Evolutionary conservation across 2,797 vertebrate species (phyloP), one percentile per base, ranked within the genome.

Genomic region (Rhyacichthys aspro): DNA sequence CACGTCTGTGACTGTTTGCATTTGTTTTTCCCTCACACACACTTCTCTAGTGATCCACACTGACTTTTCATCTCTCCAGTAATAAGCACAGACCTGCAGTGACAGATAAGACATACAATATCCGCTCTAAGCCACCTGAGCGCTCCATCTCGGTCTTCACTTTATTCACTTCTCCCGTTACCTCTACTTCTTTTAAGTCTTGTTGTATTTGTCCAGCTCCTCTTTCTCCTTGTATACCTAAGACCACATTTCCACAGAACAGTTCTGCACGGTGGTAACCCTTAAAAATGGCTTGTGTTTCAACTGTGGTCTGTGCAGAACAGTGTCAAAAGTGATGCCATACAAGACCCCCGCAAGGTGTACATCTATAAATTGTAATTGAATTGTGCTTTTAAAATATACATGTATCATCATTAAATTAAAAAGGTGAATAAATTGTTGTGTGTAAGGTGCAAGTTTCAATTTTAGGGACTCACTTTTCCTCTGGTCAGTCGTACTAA

Each of bases 91-190:
- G 89, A 86, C 86, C 90, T 92, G 89, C 80, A 88, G 85, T 89
- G 89, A 91, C 88, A 87, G 90, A 93, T 92, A 91, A 91, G 88
- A 68, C 74, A 14, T 70, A 71, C 83, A 89, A 86, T 89, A 89
- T 90, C 84, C 62, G 67, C 72, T 81, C 76, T 70, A 59, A 86
- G 70, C 77, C 69, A 85, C 84, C 83, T 82, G 76, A 86, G 77
- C 74, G 56, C 59, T 69, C 52, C 83, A 54, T 78, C 61, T 55
- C 64, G 69, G 74, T 54, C 78, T 71, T 69, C 64, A 53, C 69
- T 71, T 63, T 67, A 63, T 63, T 67, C 33, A 52, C 32, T 33
- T 14, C 46, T 16, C 42, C 18, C 43, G 17, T 11, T 47, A 14
- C 28, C 36, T 75, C 9, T 17, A 9, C 28, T 37, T 28, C n/a